Evolutionary conservation across 2,888 invertebrate genomes (phyloP).

Genomic region (Lepidochrysops patricia): DNA sequence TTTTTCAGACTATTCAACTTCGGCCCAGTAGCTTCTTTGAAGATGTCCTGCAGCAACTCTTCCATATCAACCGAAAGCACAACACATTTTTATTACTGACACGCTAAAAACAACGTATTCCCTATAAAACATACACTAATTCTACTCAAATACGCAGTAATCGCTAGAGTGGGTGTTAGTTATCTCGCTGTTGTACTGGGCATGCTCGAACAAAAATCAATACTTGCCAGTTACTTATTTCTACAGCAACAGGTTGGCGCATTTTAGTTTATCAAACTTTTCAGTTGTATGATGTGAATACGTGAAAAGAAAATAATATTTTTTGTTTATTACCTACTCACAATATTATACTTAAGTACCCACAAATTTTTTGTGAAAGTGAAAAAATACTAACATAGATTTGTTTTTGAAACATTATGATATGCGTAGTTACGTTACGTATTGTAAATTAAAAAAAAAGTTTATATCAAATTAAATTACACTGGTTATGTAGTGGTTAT

Average conservation of each 20-base stretch:
- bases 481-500: no score
- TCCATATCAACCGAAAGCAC: conserved; percentile 77
- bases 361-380: no score
- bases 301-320: no score
- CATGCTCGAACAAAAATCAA: conserved; percentile 68
- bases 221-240: conserved; percentile 29
- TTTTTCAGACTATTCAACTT: conserved; percentile 84
- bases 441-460: no score
- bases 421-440: no score
- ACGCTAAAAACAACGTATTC: neutral
- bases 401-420: no score
- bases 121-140: conserved; percentile 12
- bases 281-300: no score
- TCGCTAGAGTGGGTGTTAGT: conserved; percentile 48
- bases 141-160: conserved; percentile 20
- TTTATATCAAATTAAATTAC: no score
- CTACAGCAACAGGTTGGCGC: neutral
- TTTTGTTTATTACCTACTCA: no score
- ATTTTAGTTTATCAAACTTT: neutral
- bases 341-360: no score
- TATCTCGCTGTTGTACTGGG: conserved; percentile 43
- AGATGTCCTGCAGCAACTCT: conserved; percentile 87
- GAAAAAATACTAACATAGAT: no score
- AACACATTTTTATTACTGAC: conserved; percentile 24
- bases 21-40: conserved; percentile 87